Evolutionary conservation across 2,888 invertebrate species (phyloP).

Genomic region (Smittia sp.): DNA sequence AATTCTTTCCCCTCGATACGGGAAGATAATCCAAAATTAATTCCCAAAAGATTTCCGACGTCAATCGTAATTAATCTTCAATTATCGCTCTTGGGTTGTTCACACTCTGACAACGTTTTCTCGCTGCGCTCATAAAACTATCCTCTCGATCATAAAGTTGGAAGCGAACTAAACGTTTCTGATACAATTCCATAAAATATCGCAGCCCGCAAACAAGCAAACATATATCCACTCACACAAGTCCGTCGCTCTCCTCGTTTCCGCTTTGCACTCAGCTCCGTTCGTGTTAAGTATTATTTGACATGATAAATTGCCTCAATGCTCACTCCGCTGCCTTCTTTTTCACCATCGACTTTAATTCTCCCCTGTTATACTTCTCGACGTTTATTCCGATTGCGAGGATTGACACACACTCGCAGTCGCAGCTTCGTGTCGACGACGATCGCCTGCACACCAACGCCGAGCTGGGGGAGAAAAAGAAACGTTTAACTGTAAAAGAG

Average conservation of each 20-base stretch:
- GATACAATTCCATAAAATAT: constrained; percentile 28
- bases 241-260: background rate
- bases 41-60: constrained; percentile 21
- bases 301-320: constrained; percentile 40
- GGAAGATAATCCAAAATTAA: background rate
- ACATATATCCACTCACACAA: background rate
- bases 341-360: constrained; percentile 5
- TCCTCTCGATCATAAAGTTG: constrained; percentile 30
- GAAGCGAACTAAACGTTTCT: constrained; percentile 34
- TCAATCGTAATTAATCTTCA: constrained; percentile 29
- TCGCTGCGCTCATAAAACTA: background rate
- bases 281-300: constrained; percentile 41
- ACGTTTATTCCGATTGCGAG: background rate
- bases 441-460: background rate
- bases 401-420: background rate
- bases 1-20: background rate
- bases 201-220: constrained; percentile 19
- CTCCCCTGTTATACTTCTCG: background rate
- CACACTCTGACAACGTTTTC: background rate
- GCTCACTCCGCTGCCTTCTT: background rate
- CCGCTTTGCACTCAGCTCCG: constrained; percentile 22
- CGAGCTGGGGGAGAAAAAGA: constrained; percentile 5
- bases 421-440: background rate
- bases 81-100: constrained; percentile 6
- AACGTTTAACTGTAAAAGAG: constrained; percentile 42